A percentile compares a stretch with the other conserved stretches of the same genome.
These are phyloP conservation scores for Acrocephalus arundinaceus DNA, from an alignment of 2,113 vertebrate genomes.

Conservation along the genomic window DNA sequence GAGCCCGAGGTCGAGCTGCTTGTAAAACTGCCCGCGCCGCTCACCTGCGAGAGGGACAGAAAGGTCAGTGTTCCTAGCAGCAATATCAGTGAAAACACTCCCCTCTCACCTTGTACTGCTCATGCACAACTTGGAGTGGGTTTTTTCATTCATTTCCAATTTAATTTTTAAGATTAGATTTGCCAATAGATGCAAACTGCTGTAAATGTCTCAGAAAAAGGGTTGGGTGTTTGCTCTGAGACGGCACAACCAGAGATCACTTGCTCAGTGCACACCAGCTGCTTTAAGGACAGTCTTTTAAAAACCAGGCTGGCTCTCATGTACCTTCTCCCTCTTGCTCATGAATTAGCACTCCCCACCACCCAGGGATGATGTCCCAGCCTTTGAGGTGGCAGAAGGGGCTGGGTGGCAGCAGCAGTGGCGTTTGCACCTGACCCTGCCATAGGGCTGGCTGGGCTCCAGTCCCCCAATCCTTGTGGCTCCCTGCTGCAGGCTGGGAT, in stretches of 20 bases:
- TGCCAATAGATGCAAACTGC: background rate
- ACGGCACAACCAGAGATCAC: rapidly evolving
- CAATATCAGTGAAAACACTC: background rate
- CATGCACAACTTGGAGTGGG: background rate
- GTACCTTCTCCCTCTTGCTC: background rate
- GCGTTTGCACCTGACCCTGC: background rate
- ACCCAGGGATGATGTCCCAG: background rate
- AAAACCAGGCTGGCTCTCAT: background rate
- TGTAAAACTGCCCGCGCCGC: background rate
- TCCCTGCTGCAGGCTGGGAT: background rate
- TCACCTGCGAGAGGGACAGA: background rate
- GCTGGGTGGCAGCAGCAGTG: background rate
- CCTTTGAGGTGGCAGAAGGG: background rate
- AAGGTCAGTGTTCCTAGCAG: background rate
- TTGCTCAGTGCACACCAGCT: background rate
- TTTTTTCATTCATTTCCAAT: background rate
- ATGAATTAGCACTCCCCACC: background rate
- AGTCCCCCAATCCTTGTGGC: background rate
- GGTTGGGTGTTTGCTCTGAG: background rate
- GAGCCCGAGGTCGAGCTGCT: background rate
- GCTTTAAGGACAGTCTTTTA: background rate
- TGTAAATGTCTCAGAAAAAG: background rate
- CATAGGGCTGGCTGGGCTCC: background rate
- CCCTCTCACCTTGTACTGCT: background rate
- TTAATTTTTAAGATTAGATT: background rate